Evolutionary conservation across 2,888 invertebrate genomes (phyloP), one percentile per base, ranked within the genome.

Genomic region (Elmis aenea): DNA sequence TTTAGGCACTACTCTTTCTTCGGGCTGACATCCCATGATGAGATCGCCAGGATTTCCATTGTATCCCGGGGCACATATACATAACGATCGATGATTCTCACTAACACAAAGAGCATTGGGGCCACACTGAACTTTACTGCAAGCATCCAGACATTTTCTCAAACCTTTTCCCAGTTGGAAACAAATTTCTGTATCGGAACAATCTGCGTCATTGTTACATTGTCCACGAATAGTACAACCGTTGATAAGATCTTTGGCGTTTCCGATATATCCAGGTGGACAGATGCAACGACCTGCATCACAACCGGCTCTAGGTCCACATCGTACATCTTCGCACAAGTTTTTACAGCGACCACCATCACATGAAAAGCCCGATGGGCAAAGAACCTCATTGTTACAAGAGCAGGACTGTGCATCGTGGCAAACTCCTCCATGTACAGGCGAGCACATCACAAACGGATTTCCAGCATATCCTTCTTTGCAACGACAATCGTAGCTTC

Each of bases 401-500:
- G 75, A 72, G 51, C 89, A 90, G 33, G 75, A 74, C 10, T 68
- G 68, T 1, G 84, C 79, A 57, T 86, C 81, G 28, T 75, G 70
- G 57, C 89, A 89, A 50, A 79, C 77, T 9, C 79, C 76, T 25
- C 79, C 74, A 50, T 81, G 77, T 12, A 85, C 72, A 58, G 78
- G 74, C 23, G 83, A 80, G 58, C 92, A 92, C 57, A 84, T 79
- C 43, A 82, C 76, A 58, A 90, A 91, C 0, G 93, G 92, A 74
- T 93, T 91, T 27, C 92, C 92, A 38, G 83, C 81, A 61, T 79
- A 85, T 28, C 83, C 83, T 45, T 85, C 84, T 59, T 85, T 82
- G 60, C 95, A 95, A 22, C 85, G 78, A 63, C 95, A 95, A 60
- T 89, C 89, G 62, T 83, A 94, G 53, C 85, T 83, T 32, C 94